Base-by-base conservation (phyloP, 2,797 vertebrate genomes). In the Eutrigla gurnardus region DNA sequence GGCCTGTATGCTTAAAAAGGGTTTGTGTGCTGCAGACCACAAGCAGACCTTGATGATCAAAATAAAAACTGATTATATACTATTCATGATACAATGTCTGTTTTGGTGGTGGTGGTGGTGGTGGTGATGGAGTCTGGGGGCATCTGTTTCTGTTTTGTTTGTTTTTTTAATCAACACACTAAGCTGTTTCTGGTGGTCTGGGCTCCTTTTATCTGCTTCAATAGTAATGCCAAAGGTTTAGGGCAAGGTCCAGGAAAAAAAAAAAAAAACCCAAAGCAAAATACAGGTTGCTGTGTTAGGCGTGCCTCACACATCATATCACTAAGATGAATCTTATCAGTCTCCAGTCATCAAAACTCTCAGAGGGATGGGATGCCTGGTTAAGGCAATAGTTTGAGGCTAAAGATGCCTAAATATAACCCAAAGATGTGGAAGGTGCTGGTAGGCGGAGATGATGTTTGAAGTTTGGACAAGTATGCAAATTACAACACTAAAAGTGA, bases 31-130 rank as follows among this genome's bases (percentile, higher is more conserved):
- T 54, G 35, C 11, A 69, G 39, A 7, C 15, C 39, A 36, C 14
- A 11, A 43, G 61, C 55, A 17, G 42, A 64, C 35, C 12, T 33
- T 39, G 73, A 62, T 58, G 54, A 66, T 67, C 47, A 63, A 81
- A 78, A 83, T 69, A 83, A 74, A 75, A 70, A 80, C 61, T 65
- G 63, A 85, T 80, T 64, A 70, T 25, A 25, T 1, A 40, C 17
- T 50, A 75, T 81, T 77, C 64, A 79, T 18, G 49, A 54, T 13
- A 47, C 74, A n/a, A 2, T 14, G 55, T 70, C 33, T 73, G 63
- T 42, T 63, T 35, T 43, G 50, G 45, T 54, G 2, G 54, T 15
- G 33, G 5, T 35, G 33, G 5, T 35, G 42, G 25, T 42, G 2
- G 70, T 39, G n/a, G n/a, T n/a, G n/a, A n/a, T n/a, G 32, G 10